Evolutionary conservation across 2,797 vertebrate genomes (phyloP), one percentile per base, ranked within the genome.

Genomic region (Lates japonicus): DNA sequence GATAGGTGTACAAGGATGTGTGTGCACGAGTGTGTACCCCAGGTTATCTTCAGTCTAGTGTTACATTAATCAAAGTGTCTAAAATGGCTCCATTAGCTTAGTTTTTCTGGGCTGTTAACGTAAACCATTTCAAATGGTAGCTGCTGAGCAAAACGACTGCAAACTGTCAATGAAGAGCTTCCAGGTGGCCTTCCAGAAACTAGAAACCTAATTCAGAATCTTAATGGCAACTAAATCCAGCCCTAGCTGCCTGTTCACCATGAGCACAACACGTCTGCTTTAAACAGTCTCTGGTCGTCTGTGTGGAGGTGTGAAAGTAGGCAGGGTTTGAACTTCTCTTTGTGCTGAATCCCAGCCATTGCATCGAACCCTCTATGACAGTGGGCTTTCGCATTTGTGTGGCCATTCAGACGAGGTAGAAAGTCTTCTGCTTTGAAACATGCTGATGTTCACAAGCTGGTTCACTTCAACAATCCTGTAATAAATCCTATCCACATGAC

Each of bases 201-300:
- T 29, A 67, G 19, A 70, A 9, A n/a, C 14, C 20, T 65, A 39
- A 33, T 22, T 35, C 60, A 74, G 12, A 44, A 74, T 46, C 14
- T n/a, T 31, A n/a, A 54, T 29, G 51, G 2, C 51, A 20, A 22
- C 37, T 29, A 76, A 62, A 20, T 41, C 17, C 35, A 65, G 41
- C 31, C 1, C 33, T 49, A 49, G 7, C 2, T 1, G 20, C 9
- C 46, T 20, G 5, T 37, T 37, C 9, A 37, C 37, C 37, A 49
- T 9, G n/a, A n/a, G 9, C 7, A 20, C 48, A n/a, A 52, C 49
- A 52, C n/a, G 2, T 52, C 49, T 4, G 5, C n/a, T 2, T 22
- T 2, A 51, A 51, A 41, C 9, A 49, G 48, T 49, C 48, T n/a
- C 10, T 49, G 48, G 19, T 7, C 4, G 1, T 7, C 6, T 19